These are phyloP conservation scores for Desmophyllum pertusum DNA, from an alignment of 92 coral and sea anemone genomes.

Conservation along the genomic window DNA sequence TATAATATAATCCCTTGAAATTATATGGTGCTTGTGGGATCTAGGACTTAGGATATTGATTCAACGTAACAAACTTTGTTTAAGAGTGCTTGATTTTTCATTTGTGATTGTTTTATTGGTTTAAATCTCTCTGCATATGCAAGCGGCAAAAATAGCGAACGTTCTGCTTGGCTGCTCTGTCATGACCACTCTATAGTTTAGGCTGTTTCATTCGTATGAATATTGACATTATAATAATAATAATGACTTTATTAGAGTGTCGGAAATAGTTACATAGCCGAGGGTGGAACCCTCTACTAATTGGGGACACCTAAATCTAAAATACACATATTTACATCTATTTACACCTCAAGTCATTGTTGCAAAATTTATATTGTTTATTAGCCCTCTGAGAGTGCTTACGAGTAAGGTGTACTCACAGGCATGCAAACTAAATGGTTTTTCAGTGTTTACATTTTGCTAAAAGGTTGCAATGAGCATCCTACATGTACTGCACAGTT, in stretches of 20 bases:
- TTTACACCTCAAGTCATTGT: too few species aligned
- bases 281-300: too few species aligned
- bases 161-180: background rate
- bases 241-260: too few species aligned
- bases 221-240: too few species aligned
- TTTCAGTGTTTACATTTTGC: too few species aligned
- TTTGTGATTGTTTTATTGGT: background rate
- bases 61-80: background rate
- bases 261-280: too few species aligned
- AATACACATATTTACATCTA: too few species aligned
- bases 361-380: background rate
- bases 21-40: background rate
- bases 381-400: background rate
- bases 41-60: background rate
- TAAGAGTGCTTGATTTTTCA: background rate
- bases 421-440: background rate
- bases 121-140: background rate
- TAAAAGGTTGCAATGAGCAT: too few species aligned
- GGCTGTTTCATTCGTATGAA: too few species aligned
- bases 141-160: background rate
- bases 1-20: background rate
- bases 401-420: background rate
- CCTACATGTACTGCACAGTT: background rate
- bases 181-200: background rate
- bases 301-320: too few species aligned